Evolutionary conservation across 2,797 vertebrate genomes (phyloP).

Genomic region (Eleutherodactylus coqui): DNA sequence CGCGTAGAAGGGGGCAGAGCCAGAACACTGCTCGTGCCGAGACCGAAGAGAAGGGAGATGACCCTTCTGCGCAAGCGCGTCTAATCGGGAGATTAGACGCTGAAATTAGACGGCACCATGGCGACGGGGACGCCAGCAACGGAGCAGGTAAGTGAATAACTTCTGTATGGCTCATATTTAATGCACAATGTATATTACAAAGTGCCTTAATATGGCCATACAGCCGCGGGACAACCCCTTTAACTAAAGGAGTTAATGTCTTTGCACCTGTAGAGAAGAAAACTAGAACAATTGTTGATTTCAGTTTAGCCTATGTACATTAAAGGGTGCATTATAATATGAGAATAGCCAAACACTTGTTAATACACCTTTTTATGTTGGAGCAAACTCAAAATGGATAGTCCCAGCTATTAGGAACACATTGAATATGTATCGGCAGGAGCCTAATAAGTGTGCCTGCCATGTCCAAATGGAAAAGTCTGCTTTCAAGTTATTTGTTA

Average conservation of each 20-base stretch:
- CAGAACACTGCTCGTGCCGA: no score
- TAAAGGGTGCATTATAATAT: not conserved
- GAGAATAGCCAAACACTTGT: not conserved
- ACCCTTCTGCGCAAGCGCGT: no score
- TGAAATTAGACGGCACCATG: no score
- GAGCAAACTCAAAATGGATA: not conserved
- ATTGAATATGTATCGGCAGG: not conserved
- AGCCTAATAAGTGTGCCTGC: not conserved
- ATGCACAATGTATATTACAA: no score
- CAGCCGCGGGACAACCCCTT: no score
- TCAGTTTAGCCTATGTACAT: slow-evolving; percentile 40
- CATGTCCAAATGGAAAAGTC: not conserved
- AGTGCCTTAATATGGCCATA: no score
- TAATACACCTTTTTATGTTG: not conserved
- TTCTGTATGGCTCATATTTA: no score
- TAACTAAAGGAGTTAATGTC: slow-evolving; percentile 10
- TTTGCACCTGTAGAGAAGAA: not conserved
- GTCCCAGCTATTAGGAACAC: not conserved
- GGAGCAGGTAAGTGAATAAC: no score
- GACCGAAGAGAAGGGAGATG: no score
- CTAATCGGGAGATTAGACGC: no score
- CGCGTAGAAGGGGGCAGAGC: no score
- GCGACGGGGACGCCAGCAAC: no score
- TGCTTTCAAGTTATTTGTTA: slow-evolving; percentile 26
- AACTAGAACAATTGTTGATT: slow-evolving; percentile 18